Conservation (phyloP, 2,888 invertebrate species). For the Parnassius orleans region DNA sequence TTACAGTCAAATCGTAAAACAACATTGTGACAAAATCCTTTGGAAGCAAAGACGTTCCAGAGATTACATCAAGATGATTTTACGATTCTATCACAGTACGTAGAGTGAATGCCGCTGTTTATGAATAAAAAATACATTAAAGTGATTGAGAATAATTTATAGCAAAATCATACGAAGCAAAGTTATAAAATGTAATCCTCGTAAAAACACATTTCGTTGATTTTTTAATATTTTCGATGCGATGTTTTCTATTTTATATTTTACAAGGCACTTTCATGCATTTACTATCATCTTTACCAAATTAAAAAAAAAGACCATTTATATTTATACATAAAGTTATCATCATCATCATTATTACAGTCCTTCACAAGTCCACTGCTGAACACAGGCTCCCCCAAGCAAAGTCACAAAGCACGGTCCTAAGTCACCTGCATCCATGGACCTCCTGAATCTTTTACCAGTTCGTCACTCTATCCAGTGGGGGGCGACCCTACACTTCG, state of each 20-base stretch:
- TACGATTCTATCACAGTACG: constrained; percentile 65
- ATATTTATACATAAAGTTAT: too few species aligned
- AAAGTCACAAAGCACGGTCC: too few species aligned
- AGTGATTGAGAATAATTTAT: constrained; percentile 45
- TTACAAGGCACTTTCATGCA: background rate
- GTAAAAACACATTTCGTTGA: constrained; percentile 9
- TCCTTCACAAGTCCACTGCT: too few species aligned
- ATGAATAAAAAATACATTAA: constrained; percentile 67
- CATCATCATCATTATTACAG: too few species aligned
- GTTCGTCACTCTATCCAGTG: too few species aligned
- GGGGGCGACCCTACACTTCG: too few species aligned
- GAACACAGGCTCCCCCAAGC: too few species aligned
- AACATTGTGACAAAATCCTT: constrained; percentile 68
- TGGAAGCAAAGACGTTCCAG: constrained; percentile 55
- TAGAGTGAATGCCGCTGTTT: constrained; percentile 58
- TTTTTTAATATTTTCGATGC: too few species aligned
- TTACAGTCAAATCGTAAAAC: constrained; percentile 58
- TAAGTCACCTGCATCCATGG: too few species aligned
- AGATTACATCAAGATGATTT: constrained; percentile 73
- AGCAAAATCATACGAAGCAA: constrained; percentile 11
- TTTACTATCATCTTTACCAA: too few species aligned
- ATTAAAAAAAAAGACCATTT: too few species aligned
- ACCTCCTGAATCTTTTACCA: too few species aligned
- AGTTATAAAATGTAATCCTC: constrained; percentile 7
- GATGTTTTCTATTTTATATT: background rate